Evolutionary conservation across 2,797 vertebrate genomes (phyloP).

Genomic region (Saguinus oedipus): DNA sequence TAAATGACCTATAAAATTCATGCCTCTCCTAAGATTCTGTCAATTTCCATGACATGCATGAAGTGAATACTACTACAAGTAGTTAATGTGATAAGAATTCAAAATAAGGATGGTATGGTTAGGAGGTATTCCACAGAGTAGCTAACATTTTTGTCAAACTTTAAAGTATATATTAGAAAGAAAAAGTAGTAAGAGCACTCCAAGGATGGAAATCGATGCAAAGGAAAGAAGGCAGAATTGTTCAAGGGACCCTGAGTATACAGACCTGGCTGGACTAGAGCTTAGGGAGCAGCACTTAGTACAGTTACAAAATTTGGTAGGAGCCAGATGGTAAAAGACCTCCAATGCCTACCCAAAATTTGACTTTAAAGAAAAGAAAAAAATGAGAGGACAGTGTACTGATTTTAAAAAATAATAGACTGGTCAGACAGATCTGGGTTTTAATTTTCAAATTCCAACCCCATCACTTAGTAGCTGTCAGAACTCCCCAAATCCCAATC

Average conservation of each 20-base stretch:
- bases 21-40: not conserved
- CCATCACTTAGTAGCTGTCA: not conserved
- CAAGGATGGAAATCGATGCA: not conserved
- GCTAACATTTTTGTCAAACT: not conserved
- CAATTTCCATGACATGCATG: not conserved
- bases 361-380: not conserved
- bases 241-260: not conserved
- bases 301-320: not conserved
- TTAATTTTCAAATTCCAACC: slow-evolving; percentile 2
- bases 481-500: not conserved
- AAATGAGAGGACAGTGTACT: not conserved
- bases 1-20: not conserved
- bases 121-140: not conserved
- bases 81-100: not conserved
- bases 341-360: not conserved
- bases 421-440: not conserved
- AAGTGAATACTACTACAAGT: not conserved
- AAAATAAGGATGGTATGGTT: not conserved
- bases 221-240: not conserved
- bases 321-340: not conserved
- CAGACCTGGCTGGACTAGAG: not conserved
- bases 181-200: not conserved
- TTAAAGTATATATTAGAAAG: not conserved
- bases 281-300: not conserved
- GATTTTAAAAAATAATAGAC: not conserved